These are phyloP conservation scores for Leiothrix lutea DNA, from an alignment of 2,113 vertebrate species.

Conservation along the genomic window DNA sequence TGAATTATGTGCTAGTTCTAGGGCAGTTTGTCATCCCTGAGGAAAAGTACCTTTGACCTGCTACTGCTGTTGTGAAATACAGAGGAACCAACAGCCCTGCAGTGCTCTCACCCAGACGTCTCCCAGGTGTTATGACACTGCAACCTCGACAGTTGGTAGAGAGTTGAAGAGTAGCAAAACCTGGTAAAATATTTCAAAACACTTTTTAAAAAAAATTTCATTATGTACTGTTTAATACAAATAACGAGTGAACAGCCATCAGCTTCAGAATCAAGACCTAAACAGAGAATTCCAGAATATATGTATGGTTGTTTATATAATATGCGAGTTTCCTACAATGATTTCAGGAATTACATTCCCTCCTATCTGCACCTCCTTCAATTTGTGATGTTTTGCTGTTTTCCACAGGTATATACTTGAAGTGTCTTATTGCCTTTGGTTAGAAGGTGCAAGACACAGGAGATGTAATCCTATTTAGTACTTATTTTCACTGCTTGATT, in stretches of 20 bases:
- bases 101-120: background rate
- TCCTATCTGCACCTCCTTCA: background rate
- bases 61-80: background rate
- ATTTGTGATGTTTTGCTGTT: background rate
- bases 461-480: background rate
- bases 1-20: background rate
- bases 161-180: background rate
- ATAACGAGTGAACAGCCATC: background rate
- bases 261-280: background rate
- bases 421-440: background rate
- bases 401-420: background rate
- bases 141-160: background rate
- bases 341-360: background rate
- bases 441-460: background rate
- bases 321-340: background rate
- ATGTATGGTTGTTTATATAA: background rate
- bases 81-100: background rate
- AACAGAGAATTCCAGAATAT: background rate
- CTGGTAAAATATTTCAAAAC: background rate
- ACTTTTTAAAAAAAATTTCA: background rate
- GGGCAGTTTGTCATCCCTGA: background rate
- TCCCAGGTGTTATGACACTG: background rate
- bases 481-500: background rate
- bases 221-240: background rate
- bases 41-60: background rate